Percentiles rank a stretch among this genome's conserved stretches.
Evolutionary conservation across 2,888 invertebrate genomes (phyloP).

Genomic region (Gortyna flavago): DNA sequence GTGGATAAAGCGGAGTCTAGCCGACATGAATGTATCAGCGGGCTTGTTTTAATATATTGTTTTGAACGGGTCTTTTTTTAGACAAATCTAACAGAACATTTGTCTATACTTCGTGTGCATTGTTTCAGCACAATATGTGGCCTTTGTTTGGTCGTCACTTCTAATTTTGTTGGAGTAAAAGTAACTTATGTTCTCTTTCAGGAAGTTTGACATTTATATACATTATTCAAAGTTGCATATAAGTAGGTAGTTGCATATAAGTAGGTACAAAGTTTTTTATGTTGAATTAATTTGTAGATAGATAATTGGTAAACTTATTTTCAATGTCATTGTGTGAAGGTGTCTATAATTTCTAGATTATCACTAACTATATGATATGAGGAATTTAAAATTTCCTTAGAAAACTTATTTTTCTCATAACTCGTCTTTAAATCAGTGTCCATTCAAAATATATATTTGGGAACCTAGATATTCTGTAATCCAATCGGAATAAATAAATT

Average conservation of each 20-base stretch:
- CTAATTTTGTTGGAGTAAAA: conserved; percentile 6
- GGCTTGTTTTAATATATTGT: conserved; percentile 34
- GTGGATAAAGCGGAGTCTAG: conserved; percentile 43
- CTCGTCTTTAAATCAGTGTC: no score
- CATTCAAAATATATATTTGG: no score
- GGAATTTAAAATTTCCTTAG: no score
- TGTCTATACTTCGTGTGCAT: conserved; percentile 5
- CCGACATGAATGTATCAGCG: conserved; percentile 39
- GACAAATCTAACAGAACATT: conserved; percentile 18
- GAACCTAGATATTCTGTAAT: no score
- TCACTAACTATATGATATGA: no score
- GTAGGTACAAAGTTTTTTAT: background rate
- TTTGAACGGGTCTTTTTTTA: conserved; percentile 30
- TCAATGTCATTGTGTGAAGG: background rate
- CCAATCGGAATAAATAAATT: no score
- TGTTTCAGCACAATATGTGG: conserved; percentile 20
- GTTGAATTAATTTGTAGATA: background rate
- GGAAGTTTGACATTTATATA: background rate
- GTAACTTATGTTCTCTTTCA: conserved; percentile 13
- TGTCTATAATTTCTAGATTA: no score
- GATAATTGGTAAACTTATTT: background rate
- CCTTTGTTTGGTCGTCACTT: conserved; percentile 11
- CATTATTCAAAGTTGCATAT: background rate
- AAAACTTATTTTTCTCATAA: no score
- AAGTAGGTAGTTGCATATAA: no score